Percentiles rank a stretch among this genome's conserved stretches.
Conservation (phyloP, 2,888 invertebrate genomes). For the Ctenicera cuprea region DNA sequence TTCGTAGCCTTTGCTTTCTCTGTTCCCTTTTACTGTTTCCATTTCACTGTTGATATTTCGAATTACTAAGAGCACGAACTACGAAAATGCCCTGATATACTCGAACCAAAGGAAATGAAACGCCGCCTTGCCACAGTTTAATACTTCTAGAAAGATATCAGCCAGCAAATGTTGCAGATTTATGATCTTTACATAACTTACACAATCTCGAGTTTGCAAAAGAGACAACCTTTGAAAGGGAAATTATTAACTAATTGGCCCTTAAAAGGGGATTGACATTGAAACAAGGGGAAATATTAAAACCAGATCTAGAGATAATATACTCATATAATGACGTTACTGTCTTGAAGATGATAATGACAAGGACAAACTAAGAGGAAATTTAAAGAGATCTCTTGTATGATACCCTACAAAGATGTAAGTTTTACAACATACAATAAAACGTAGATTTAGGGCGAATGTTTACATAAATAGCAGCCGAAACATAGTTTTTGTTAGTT, state of each 20-base stretch:
- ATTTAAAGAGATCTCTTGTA: neutral
- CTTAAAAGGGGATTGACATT: conserved; percentile 8
- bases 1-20: conserved; percentile 37
- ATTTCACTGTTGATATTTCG: conserved; percentile 44
- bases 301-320: neutral
- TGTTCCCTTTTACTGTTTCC: conserved; percentile 32
- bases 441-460: too few species aligned
- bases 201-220: conserved; percentile 18
- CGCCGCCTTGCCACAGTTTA: conserved; percentile 23
- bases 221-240: neutral
- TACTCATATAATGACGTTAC: conserved; percentile 1
- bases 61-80: conserved; percentile 35
- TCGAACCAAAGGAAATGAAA: conserved; percentile 34
- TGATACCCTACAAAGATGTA: too few species aligned
- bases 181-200: conserved; percentile 27
- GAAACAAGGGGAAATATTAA: conserved; percentile 7
- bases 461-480: too few species aligned
- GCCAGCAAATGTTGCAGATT: conserved; percentile 20
- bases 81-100: conserved; percentile 27
- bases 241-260: conserved; percentile 22
- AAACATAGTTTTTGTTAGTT: too few species aligned
- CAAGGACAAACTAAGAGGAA: neutral
- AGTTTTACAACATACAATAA: too few species aligned
- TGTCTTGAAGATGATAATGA: neutral
- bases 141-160: conserved; percentile 17